Evolutionary conservation across 2,113 vertebrate species (phyloP).

Genomic region (Ammodytes marinus): DNA sequence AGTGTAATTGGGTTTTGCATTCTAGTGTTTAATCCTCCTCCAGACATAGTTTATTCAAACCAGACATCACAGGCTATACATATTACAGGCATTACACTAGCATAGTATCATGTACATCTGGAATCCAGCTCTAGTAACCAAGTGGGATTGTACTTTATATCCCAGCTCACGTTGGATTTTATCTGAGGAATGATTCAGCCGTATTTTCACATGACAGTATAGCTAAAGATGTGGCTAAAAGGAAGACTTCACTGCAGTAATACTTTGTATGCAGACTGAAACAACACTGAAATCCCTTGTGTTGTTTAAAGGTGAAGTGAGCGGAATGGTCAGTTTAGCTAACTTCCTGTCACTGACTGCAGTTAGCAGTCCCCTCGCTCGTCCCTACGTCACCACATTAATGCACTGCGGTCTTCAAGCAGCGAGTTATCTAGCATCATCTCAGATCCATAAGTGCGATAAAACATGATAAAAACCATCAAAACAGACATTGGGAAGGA

Average conservation of each 20-base stretch:
- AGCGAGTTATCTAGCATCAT: no score
- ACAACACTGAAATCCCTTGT: no score
- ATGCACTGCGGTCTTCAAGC: no score
- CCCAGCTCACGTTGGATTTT: background rate
- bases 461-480: no score
- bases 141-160: background rate
- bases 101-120: background rate
- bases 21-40: background rate
- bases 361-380: no score
- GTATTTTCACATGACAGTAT: background rate
- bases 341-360: no score
- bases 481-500: no score
- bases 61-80: slow-evolving; percentile 6
- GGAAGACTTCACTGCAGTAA: background rate
- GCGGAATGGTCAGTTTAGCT: no score
- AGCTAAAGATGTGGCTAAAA: background rate
- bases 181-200: background rate
- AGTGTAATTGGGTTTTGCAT: background rate
- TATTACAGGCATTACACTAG: background rate
- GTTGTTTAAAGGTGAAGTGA: no score
- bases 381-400: no score
- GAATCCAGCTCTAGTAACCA: background rate
- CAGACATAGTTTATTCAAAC: slow-evolving; percentile 13
- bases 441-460: no score
- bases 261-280: background rate